Evolutionary conservation across 2,888 invertebrate genomes (phyloP).

Genomic region (Dolichomitus sp.): DNA sequence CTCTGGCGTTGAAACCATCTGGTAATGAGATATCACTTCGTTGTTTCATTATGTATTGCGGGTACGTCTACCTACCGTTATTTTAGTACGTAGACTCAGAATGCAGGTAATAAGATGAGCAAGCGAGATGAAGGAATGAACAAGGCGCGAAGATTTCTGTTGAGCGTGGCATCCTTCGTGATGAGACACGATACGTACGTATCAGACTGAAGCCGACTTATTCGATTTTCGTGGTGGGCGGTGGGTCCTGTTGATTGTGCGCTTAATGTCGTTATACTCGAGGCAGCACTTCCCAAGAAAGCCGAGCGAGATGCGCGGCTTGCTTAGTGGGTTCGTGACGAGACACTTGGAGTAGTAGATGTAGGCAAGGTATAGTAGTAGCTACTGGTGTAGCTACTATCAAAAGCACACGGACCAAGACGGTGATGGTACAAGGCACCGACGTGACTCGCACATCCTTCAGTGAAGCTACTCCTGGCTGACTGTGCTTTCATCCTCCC

Average conservation of each 20-base stretch:
- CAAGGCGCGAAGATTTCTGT: conserved; percentile 62
- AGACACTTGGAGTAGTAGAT: conserved; percentile 53
- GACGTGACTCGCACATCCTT: conserved; percentile 63
- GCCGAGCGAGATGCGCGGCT: conserved; percentile 51
- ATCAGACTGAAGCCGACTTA: conserved; percentile 78
- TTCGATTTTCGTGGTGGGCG: conserved; percentile 79
- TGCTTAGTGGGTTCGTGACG: conserved; percentile 61
- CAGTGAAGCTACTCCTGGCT: conserved; percentile 32
- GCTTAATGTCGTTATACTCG: conserved; percentile 80
- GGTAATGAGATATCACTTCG: conserved; percentile 42
- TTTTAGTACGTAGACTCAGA: conserved; percentile 3
- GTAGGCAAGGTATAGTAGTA: conserved; percentile 35
- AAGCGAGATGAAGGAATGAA: not conserved
- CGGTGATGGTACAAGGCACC: conserved; percentile 52
- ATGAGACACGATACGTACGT: conserved; percentile 76
- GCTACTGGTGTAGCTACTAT: conserved; percentile 43
- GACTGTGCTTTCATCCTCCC: conserved; percentile 33
- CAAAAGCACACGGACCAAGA: conserved; percentile 43
- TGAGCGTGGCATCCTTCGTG: conserved; percentile 51
- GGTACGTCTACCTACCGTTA: not conserved
- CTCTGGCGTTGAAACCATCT: conserved; percentile 48
- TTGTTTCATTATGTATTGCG: conserved; percentile 11
- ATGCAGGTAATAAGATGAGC: conserved; percentile 41
- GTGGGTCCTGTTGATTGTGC: conserved; percentile 80
- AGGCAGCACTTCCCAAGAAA: conserved; percentile 62